Evolutionary conservation across 2,888 invertebrate species (phyloP), one percentile per base, ranked within the genome.

Genomic region (Nemoura dubitans): DNA sequence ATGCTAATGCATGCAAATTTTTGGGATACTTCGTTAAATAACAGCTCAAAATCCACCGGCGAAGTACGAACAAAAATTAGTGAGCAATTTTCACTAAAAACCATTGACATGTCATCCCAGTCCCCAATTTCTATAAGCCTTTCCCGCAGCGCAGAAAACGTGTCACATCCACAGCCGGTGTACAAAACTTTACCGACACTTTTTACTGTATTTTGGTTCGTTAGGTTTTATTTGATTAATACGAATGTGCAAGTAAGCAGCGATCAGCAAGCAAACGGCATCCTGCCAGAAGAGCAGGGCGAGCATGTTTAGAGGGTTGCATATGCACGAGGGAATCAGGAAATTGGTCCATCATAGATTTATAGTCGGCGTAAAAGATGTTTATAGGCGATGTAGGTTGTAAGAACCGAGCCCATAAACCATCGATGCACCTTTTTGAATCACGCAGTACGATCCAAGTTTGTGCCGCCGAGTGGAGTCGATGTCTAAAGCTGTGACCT

Each of bases 341-440:
- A 42, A 83, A 83, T 42, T 83, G 36, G 83, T 36, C 83, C 83
- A 83, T 83, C 83, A 83, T 83, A 83, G 30, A 83, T 83, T 83
- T 83, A 83, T 83, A 14, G 83, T 26, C 83, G 83, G 83, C 43
- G 42, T 83, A 83, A 83, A 83, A 83, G 83, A 83, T 83, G 83
- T 83, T 83, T 83, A 83, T 83, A 83, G 83, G 83, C 78, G 59
- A 27, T 78, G 78, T 78, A 78, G 27, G 42, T 42, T 42, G 83
- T 81, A 81, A 81, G 81, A 81, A 81, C 27, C 28, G 29, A 25
- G 26, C 21, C 21, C 83, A 83, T 83, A 83, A 83, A 83, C 42
- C 42, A 83, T 26, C 26, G 30, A 82, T 28, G 78, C 27, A 78
- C n/a, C 78, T 10, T 78, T 26, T 27, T 28, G 36, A 42, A 83